Conservation (phyloP, 2,113 vertebrate genomes). For the Pelvicachromis taeniatus region DNA sequence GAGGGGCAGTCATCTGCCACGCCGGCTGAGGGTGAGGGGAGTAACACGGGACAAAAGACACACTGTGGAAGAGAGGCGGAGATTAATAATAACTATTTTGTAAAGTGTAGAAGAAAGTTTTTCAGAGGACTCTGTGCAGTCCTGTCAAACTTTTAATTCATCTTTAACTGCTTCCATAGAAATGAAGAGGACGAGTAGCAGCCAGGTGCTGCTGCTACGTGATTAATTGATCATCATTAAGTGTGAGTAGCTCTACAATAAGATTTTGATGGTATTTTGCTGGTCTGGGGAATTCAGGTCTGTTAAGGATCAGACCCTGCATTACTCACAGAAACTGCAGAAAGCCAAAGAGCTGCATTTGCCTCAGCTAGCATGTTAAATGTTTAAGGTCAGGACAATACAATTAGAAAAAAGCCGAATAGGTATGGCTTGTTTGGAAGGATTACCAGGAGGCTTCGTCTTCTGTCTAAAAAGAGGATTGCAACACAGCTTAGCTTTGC, state of each 20-base stretch:
- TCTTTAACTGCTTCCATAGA: neutral
- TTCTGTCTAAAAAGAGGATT: neutral
- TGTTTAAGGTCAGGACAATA: neutral
- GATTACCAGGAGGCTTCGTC: neutral
- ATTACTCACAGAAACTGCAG: neutral
- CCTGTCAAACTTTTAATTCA: neutral
- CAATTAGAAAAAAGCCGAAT: neutral
- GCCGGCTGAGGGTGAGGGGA: neutral
- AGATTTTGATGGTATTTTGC: neutral
- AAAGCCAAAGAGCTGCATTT: neutral
- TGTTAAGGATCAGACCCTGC: neutral
- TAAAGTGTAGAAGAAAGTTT: neutral
- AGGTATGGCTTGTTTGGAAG: neutral
- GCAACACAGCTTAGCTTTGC: neutral
- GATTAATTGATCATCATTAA: neutral
- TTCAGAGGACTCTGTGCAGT: neutral
- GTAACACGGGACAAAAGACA: neutral
- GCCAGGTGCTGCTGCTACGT: neutral
- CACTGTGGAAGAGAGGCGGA: neutral
- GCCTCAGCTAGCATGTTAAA: neutral
- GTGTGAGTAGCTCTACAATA: neutral
- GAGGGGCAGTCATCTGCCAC: neutral
- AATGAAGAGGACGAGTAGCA: neutral
- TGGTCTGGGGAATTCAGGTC: neutral
- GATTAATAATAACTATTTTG: neutral